A percentile compares a stretch with the other conserved stretches of the same genome.
Conservation (phyloP, 1,140 invertebrate species). For the Drosophila sechellia region DNA sequence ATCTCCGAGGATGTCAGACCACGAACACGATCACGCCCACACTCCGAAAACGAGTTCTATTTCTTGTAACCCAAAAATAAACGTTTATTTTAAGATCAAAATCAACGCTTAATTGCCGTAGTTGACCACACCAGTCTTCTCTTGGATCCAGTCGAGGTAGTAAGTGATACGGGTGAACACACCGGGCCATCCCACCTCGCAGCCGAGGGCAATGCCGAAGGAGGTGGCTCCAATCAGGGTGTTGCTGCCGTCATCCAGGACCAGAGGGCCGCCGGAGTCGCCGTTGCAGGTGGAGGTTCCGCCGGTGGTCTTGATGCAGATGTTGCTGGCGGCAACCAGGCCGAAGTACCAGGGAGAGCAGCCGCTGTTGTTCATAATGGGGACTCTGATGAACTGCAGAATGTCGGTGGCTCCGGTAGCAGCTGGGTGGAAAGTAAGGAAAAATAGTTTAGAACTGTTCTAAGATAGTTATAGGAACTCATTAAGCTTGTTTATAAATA, state of each 20-base stretch:
- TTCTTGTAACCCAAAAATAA: conserved; percentile 73
- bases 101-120: conserved; percentile 46
- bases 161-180: conserved; percentile 86
- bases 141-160: conserved; percentile 86
- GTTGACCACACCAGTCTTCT: conserved; percentile 51
- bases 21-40: conserved; percentile 44
- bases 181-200: conserved; percentile 85
- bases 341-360: conserved; percentile 57
- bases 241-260: conserved; percentile 67
- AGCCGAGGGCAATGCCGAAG: conserved; percentile 86
- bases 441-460: no score
- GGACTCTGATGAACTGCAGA: conserved; percentile 48
- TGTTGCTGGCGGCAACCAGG: conserved; percentile 27
- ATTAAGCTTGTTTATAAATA: no score
- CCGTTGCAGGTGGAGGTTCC: conserved; percentile 83
- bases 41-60: conserved; percentile 66
- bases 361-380: conserved; percentile 63
- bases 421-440: conserved; percentile 1
- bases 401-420: conserved; percentile 33
- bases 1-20: conserved; percentile 27
- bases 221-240: conserved; percentile 86
- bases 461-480: neutral
- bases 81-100: conserved; percentile 59
- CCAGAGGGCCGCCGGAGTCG: conserved; percentile 86
- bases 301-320: conserved; percentile 76